Conservation (phyloP, 2,888 invertebrate genomes). For the Nomada ruficornis region DNA sequence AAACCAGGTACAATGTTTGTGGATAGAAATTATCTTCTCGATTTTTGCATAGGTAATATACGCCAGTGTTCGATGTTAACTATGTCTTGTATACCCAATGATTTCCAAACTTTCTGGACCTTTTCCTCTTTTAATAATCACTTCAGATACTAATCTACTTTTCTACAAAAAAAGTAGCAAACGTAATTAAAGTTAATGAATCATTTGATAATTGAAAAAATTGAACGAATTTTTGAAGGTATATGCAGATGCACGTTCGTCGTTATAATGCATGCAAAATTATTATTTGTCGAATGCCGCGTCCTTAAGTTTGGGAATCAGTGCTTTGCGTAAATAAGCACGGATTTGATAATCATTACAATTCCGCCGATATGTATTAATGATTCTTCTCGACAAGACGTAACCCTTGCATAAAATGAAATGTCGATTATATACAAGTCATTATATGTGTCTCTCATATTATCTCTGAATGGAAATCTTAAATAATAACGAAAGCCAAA, state of each 20-base stretch:
- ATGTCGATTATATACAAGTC: conserved; percentile 54
- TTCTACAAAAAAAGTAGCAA: neutral
- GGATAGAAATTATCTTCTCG: conserved; percentile 51
- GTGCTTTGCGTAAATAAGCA: conserved; percentile 53
- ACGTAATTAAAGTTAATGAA: neutral
- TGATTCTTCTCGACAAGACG: conserved; percentile 44
- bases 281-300: neutral
- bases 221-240: neutral
- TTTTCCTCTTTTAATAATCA: conserved; percentile 5
- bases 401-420: conserved; percentile 51
- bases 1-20: conserved; percentile 67
- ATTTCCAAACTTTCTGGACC: conserved; percentile 49
- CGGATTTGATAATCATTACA: conserved; percentile 53
- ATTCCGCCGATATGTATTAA: conserved; percentile 49
- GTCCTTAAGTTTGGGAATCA: conserved; percentile 54
- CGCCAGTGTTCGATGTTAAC: conserved; percentile 68
- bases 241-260: neutral
- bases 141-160: too few relatives aligned
- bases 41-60: conserved; percentile 66
- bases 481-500: conserved; percentile 74
- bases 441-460: conserved; percentile 61
- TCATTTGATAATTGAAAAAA: neutral
- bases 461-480: conserved; percentile 63
- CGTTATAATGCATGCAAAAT: neutral
- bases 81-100: conserved; percentile 59